Evolutionary conservation across 2,797 vertebrate genomes (phyloP).

Genomic region (Malacoctenus gilli): DNA sequence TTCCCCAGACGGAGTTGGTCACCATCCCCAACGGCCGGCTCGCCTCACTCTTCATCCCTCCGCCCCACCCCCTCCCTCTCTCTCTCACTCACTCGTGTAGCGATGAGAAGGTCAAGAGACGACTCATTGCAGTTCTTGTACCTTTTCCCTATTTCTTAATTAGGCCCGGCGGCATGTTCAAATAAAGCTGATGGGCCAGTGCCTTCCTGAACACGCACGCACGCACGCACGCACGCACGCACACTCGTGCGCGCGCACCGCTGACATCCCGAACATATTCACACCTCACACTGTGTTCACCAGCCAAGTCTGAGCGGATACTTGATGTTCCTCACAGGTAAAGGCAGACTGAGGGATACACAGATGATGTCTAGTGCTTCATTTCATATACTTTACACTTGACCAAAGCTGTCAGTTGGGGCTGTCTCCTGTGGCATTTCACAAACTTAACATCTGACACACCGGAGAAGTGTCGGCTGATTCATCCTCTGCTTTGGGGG

Average conservation of each 20-base stretch:
- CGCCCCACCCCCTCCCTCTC: no score
- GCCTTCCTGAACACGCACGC: constrained; percentile 1
- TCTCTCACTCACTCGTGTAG: constrained; percentile 62
- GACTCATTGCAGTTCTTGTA: constrained; percentile 79
- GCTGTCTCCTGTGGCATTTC: constrained; percentile 27
- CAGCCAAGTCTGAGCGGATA: constrained; percentile 22
- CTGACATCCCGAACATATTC: constrained; percentile 32
- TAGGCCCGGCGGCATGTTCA: constrained; percentile 78
- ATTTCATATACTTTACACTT: constrained; percentile 43
- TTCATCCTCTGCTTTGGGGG: constrained; percentile 40
- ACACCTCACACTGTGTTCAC: constrained; percentile 30
- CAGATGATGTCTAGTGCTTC: constrained; percentile 19
- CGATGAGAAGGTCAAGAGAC: constrained; percentile 83
- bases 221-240: background rate
- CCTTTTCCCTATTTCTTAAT: constrained; percentile 85
- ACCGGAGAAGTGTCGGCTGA: constrained; percentile 50
- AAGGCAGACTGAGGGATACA: constrained; percentile 38
- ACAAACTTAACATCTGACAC: constrained; percentile 44
- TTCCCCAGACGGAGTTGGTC: constrained; percentile 71
- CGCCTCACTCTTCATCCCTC: constrained; percentile 54
- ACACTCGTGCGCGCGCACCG: constrained; percentile 1
- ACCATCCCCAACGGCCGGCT: constrained; percentile 44
- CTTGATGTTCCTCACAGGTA: constrained; percentile 45
- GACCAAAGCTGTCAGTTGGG: constrained; percentile 44
- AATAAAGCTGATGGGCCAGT: constrained; percentile 60